Evolutionary conservation across 2,797 vertebrate genomes (phyloP), one percentile per base, ranked within the genome.

Genomic region (Channa striata): DNA sequence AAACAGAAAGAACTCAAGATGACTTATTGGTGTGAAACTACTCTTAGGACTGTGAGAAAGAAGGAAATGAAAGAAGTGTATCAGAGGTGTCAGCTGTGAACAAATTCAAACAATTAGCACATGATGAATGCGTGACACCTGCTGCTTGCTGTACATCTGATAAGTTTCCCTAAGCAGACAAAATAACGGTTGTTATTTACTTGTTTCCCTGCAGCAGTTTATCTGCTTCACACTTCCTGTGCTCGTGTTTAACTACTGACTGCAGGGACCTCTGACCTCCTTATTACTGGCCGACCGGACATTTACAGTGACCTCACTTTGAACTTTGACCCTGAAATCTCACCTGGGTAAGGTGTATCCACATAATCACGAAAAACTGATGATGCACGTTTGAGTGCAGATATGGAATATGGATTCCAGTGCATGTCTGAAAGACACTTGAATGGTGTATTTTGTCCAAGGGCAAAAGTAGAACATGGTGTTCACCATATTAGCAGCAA

Each of bases 51-150:
- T 58, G 19, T 49, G 37, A 50, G 5, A 25, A n/a, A 59, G 17
- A 39, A 2, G 65, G 74, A 83, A 84, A 57, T 46, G 74, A 86
- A 69, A 81, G 19, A 59, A 43, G 85, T 85, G 49, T 60, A 16
- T 33, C 3, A 1, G 3, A 65, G 19, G n/a, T 72, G 23, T 46
- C 49, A 1, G 25, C 33, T 51, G 36, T 63, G 50, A 83, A 46
- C 50, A 59, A 64, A 63, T 48, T 44, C n/a, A 58, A 8, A 19
- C 10, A 44, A 16, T 12, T 7, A 59, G 20, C n/a, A 25, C 40
- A 77, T 57, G 56, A 50, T 19, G 36, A 51, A 37, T 23, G 33
- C 12, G 42, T 51, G 36, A 59, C 30, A 13, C 11, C 52, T 21
- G 53, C n/a, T 52, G 56, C 11, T 50, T 42, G 46, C n/a, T 16